phyloP scores from a whole-genome alignment of 2,113 vertebrate species.

The Notarius lentiginosus region DNA sequence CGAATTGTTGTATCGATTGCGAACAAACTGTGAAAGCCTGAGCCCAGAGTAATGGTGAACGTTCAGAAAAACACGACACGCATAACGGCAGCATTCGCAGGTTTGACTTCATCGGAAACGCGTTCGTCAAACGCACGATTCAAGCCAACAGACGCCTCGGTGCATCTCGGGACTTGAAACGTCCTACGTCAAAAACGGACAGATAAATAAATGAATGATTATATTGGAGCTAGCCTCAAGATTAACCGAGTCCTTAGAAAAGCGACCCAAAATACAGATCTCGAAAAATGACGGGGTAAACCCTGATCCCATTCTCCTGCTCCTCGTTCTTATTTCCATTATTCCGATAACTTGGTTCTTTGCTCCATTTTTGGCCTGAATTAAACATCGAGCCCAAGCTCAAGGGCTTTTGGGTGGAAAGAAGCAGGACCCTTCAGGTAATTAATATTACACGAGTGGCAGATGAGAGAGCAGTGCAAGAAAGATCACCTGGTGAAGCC shows the following conservation, averaged over 20 bases:
- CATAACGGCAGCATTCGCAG: background rate
- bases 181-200: background rate
- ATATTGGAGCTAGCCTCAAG: background rate
- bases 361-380: constrained; percentile 60
- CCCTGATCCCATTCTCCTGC: constrained; percentile 58
- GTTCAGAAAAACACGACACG: background rate
- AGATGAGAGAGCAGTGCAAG: constrained; percentile 83
- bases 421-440: constrained; percentile 85
- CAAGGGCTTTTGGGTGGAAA: constrained; percentile 64
- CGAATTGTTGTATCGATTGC: background rate
- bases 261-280: constrained; percentile 57
- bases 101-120: background rate
- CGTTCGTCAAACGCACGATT: background rate
- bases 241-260: background rate
- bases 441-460: constrained; percentile 86
- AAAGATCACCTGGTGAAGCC: constrained; percentile 92
- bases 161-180: background rate
- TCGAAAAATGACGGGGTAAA: constrained; percentile 59
- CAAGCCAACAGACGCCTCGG: background rate
- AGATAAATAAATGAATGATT: background rate
- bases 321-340: constrained; percentile 67
- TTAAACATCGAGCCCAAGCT: constrained; percentile 64
- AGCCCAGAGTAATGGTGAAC: background rate
- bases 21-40: background rate
- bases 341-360: constrained; percentile 65